Conservation (phyloP, 2,113 vertebrate genomes). For the Indicator indicator region DNA sequence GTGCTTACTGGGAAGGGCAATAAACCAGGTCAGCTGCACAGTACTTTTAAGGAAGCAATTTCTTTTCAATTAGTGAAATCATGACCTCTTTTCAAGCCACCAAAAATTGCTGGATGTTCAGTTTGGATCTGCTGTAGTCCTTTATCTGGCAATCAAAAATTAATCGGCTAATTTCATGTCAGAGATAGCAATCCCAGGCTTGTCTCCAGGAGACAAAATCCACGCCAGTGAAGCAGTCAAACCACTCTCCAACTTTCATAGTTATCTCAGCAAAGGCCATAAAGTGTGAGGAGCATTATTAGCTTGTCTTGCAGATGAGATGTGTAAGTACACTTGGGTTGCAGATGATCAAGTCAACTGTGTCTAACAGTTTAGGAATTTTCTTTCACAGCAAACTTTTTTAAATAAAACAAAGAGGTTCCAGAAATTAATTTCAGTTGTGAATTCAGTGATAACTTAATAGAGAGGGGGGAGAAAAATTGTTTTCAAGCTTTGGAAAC, state of each 20-base stretch:
- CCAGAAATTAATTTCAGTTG: conserved; percentile 6
- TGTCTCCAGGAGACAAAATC: background rate
- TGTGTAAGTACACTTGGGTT: background rate
- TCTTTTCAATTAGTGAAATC: background rate
- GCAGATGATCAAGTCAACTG: background rate
- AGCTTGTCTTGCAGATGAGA: background rate
- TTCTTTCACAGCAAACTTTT: background rate
- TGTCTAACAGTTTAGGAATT: background rate
- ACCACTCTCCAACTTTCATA: background rate
- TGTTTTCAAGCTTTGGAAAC: conserved; percentile 42
- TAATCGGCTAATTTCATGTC: background rate
- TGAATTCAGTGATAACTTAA: conserved; percentile 13
- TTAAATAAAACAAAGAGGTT: background rate
- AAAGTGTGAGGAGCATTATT: background rate
- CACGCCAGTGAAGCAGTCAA: background rate
- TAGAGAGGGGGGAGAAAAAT: background rate
- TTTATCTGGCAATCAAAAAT: background rate
- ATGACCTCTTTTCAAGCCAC: background rate
- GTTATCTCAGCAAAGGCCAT: background rate
- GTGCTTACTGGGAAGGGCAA: background rate
- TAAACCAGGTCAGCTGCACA: background rate
- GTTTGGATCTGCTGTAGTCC: background rate
- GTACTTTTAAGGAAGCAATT: background rate
- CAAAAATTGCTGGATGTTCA: background rate
- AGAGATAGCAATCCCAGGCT: background rate